phyloP scores from a whole-genome alignment of 2,888 invertebrate species.

The Rosalia funebris region DNA sequence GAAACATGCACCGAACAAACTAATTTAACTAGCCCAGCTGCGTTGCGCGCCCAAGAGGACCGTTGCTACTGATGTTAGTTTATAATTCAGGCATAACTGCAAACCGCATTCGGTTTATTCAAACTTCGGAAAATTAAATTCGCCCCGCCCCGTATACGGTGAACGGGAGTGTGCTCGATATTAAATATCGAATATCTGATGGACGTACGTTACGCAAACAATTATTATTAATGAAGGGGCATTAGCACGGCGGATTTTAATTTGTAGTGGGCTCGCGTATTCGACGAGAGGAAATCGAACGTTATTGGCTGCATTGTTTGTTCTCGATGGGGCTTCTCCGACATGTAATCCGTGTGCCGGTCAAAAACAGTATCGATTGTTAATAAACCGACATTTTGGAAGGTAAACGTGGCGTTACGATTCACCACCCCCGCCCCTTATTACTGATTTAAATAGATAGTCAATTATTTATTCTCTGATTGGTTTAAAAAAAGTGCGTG shows the following conservation, averaged over 20 bases:
- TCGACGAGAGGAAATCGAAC: no score
- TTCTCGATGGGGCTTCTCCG: no score
- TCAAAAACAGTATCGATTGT: no score
- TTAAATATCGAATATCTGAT: constrained; percentile 31
- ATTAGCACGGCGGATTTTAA: constrained; percentile 23
- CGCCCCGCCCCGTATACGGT: constrained; percentile 10
- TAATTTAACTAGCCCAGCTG: constrained; percentile 46
- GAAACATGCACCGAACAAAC: constrained; percentile 50
- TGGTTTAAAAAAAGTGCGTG: no score
- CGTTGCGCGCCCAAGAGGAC: constrained; percentile 27
- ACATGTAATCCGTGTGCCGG: no score
- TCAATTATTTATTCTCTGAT: no score
- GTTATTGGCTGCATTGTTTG: no score
- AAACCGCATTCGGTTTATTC: constrained; percentile 48
- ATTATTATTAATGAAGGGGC: constrained; percentile 13
- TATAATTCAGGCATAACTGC: constrained; percentile 47
- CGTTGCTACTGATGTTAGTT: constrained; percentile 41
- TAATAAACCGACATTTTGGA: no score
- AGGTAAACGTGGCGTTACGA: no score
- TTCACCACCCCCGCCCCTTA: no score
- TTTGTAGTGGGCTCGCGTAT: constrained; percentile 5
- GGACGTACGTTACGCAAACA: constrained; percentile 21
- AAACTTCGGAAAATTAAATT: constrained; percentile 46
- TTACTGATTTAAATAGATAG: no score
- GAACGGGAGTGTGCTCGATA: constrained; percentile 20